Evolutionary conservation across 2,888 invertebrate genomes (phyloP).

Genomic region (Chirona hameri): DNA sequence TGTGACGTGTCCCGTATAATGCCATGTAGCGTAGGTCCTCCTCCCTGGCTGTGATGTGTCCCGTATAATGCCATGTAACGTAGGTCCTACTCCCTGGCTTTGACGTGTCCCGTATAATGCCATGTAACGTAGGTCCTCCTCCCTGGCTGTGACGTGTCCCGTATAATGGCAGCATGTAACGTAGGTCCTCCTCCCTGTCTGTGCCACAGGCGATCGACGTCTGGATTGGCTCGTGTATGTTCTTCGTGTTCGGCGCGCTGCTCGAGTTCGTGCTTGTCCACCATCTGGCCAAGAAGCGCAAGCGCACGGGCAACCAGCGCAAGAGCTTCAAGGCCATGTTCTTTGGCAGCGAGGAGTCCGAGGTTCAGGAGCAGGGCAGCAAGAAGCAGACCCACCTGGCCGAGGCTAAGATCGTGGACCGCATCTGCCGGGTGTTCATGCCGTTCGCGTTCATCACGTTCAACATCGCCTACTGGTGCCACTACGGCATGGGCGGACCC

Average conservation of each 20-base stretch:
- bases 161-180: too few species aligned
- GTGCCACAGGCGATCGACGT: slow-evolving; percentile 38
- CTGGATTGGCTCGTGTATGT: slow-evolving; percentile 39
- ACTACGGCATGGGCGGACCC: background rate
- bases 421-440: slow-evolving; percentile 1
- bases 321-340: slow-evolving; percentile 1
- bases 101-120: too few species aligned
- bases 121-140: too few species aligned
- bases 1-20: too few species aligned
- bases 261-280: slow-evolving; percentile 39
- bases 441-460: background rate
- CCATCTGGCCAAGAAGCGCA: slow-evolving; percentile 39
- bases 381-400: background rate
- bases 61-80: too few species aligned
- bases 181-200: too few species aligned
- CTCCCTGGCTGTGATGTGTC: too few species aligned
- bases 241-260: slow-evolving; percentile 39
- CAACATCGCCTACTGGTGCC: background rate
- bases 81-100: too few species aligned
- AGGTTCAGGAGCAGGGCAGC: background rate
- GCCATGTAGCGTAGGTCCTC: too few species aligned
- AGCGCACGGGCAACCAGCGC: background rate
- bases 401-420: slow-evolving; percentile 13
- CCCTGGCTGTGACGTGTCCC: too few species aligned
- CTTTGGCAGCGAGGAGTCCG: background rate